Base-by-base conservation (phyloP, 2,888 invertebrate genomes). In the Branchellion lobata region DNA sequence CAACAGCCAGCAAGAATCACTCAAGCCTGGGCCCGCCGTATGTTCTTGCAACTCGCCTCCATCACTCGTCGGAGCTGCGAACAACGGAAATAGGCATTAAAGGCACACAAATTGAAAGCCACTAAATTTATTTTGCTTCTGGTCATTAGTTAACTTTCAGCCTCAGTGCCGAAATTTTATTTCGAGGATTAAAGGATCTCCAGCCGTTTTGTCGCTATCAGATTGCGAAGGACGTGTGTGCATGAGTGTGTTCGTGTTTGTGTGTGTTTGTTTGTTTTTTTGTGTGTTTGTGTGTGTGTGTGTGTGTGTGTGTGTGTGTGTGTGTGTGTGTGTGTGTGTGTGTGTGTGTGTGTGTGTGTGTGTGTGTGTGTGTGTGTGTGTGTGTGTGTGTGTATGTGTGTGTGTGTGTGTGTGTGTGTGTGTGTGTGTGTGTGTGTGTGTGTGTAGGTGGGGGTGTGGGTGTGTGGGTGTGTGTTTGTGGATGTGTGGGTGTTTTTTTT, bases 111-210 rank as follows among this genome's bases (percentile, higher is more conserved):
- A 57, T 57, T 57, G 61, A 57, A 75, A 75, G 47, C 75, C 40
- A 53, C 75, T 29, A 33, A 75, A 75, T 75, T 75, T 51, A 75
- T 75, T 75, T 75, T 51, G 40, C 24, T 47, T 51, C 21, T 51
- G 29, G 75, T 31, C 75, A 75, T 75, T 75, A 75, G 75, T 75
- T 75, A 31, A 75, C 75, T 75, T 75, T 75, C 75, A 77, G 40
- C 65, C 51, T 77, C 24, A 61, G 36, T 57, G 53, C 57, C 57
- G 65, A 34, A 77, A 77, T 77, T 77, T 77, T 77, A 77, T 65
- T 34, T 65, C 77, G 36, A 11, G 65, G 77, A 77, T 77, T 77
- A 77, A 65, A 77, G 77, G 77, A 77, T 77, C 77, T 27, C n/a
- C 53, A 65, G 57, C 31, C 77, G 36, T 77, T 77, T 77, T 77